Evolutionary conservation across 92 coral and sea anemone species (phyloP).

Genomic region (Zoanthus solanderi): DNA sequence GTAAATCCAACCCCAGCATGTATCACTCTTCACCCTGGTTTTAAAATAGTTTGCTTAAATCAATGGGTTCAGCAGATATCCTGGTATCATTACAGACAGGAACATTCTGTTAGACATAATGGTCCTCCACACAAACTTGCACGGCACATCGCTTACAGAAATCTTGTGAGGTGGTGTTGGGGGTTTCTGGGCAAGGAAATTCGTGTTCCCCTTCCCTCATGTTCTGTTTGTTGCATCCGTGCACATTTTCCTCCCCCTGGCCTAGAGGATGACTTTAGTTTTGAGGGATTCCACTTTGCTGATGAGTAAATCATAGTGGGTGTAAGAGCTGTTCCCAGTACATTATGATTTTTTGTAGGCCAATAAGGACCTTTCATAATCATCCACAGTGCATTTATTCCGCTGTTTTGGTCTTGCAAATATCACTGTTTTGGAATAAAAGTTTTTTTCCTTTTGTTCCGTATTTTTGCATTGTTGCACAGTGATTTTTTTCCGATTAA

Average conservation of each 20-base stretch:
- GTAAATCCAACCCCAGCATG: neutral
- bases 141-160: slow-evolving; percentile 15
- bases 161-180: slow-evolving; percentile 16
- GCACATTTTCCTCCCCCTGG: slow-evolving; percentile 26
- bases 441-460: too few species aligned
- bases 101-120: neutral
- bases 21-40: slow-evolving; percentile 5
- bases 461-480: too few species aligned
- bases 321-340: slow-evolving; percentile 1
- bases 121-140: slow-evolving; percentile 6
- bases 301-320: slow-evolving; percentile 5
- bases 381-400: too few species aligned
- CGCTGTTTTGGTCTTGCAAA: too few species aligned
- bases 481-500: too few species aligned
- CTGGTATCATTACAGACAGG: slow-evolving; percentile 11
- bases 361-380: neutral
- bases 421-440: too few species aligned
- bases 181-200: slow-evolving; percentile 11
- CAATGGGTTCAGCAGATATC: neutral
- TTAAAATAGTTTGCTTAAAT: neutral
- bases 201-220: neutral
- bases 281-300: slow-evolving; percentile 31
- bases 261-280: slow-evolving; percentile 15
- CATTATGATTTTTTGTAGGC: slow-evolving; percentile 2
- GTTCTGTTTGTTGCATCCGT: slow-evolving; percentile 17